Base-by-base conservation (phyloP, 2,797 vertebrate species). In the Poecile montanus region DNA sequence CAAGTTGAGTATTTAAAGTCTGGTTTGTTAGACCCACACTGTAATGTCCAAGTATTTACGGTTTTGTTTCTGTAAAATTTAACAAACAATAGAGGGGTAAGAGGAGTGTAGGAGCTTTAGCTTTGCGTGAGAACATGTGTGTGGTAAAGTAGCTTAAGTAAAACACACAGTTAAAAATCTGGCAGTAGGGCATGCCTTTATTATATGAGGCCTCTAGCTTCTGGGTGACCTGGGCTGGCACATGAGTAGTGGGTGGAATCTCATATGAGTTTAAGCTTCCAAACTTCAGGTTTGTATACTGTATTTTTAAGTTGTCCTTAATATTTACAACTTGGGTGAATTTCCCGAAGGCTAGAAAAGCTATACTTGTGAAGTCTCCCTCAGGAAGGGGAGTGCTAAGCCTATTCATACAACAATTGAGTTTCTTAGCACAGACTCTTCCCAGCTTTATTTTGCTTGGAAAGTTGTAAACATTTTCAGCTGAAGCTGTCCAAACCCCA, bases 401-500 rank as follows among this genome's bases (percentile, higher is more conserved):
- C 58, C 32, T 85, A 34, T 84, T 91, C 56, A 65, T 72, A 51
- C 75, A 93, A 73, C 38, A 84, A 45, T 81, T 2, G 4, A 66
- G 32, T 92, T 91, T 89, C 56, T 85, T 85, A 92, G 77, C 25
- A 36, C 45, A 85, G 3, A 76, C 42, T 90, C 63, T 86, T 70
- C 26, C 29, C 77, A 67, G 63, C 67, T 95, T 91, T 89, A 61
- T 91, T 94, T 94, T 81, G 32, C 61, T 88, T 82, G 74, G 77
- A 76, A 91, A 88, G 82, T 53, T 30, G 32, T 88, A 87, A 84
- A 73, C 27, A n/a, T 88, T 95, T 94, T 73, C 67, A 84, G 23
- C 58, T 76, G 80, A 84, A 94, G 60, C 51, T 86, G 67, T 91
- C 88, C 65, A 91, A 94, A 89, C n/a, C 89, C 20, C 26, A 7